Evolutionary conservation across 1,140 invertebrate species (phyloP), one percentile per base, ranked within the genome.

Genomic region (Caenorhabditis tropicalis): DNA sequence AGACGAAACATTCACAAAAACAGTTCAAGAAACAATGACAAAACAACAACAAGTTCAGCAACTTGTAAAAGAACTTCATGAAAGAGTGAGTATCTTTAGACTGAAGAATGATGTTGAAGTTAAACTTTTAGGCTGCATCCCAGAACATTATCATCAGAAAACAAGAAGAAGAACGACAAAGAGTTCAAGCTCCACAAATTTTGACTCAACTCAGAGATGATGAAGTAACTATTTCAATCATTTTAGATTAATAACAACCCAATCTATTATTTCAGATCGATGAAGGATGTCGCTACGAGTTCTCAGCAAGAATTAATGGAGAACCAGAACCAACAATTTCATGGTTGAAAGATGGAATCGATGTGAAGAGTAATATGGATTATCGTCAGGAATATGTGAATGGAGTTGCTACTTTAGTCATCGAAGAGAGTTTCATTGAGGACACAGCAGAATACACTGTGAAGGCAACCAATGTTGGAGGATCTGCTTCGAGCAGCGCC

Each of bases 321-420:
- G 92, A 92, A 60, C 94, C 94, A 2, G 92, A 93, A 85, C 94
- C 94, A 19, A 94, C 94, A 91, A 93, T 97, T 7, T 94, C 94
- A 89, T 98, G 96, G 96, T 95, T 94, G 87, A 94, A 95, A 87
- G 96, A 98, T 92, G 95, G 95, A 48, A 94, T 95, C 87, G 94
- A 95, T 90, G 93, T 98, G 29, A 91, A 93, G 86, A 93, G 94
- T 53, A 94, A 94, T 83, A 93, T 93, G 84, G 93, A 95, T 83
- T 95, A 95, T 88, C 92, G 93, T 84, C 94, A 94, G 0, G 92
- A 90, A 27, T 93, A 89, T 84, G 92, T 92, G 46, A 89, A 92
- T 53, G 93, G 94, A 0, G 83, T 93, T 88, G 93, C 93, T 65
- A 94, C 93, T 79, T 90, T 95, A 9, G 94, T 92, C 0, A 95